These are phyloP conservation scores for Cladopsammia gracilis DNA, from an alignment of 64 coral and sea anemone genomes.

Conservation along the genomic window DNA sequence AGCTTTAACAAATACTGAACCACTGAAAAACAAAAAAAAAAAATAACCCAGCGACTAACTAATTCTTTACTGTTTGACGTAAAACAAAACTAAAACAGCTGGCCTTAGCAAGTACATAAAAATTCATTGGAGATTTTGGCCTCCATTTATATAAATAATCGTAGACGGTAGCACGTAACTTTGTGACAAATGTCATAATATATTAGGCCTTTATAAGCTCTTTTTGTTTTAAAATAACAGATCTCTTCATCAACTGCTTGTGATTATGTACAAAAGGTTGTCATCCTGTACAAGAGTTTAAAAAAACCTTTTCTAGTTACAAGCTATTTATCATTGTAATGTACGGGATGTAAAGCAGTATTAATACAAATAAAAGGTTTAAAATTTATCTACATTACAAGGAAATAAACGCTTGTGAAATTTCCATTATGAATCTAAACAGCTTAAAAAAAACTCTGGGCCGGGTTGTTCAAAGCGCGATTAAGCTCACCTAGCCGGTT, in stretches of 20 bases:
- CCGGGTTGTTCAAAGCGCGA: too few relatives aligned
- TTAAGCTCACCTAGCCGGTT: too few relatives aligned
- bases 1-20: too few relatives aligned
- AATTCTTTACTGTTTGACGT: background rate
- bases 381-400: too few relatives aligned
- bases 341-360: background rate
- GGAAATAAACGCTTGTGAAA: background rate
- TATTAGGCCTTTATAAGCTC: constrained; percentile 12
- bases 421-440: background rate
- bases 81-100: background rate
- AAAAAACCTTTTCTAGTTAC: background rate
- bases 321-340: background rate
- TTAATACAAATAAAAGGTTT: background rate
- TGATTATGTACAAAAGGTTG: background rate
- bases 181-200: background rate
- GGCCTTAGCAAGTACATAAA: background rate
- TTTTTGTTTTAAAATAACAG: background rate
- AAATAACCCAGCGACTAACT: background rate
- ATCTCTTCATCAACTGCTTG: background rate
- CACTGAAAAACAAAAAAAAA: background rate
- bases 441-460: too few relatives aligned
- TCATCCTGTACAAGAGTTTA: background rate
- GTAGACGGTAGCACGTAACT: background rate
- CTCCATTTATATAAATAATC: background rate
- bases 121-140: background rate